Evolutionary conservation across 2,113 vertebrate genomes (phyloP).

Genomic region (Esox niger): DNA sequence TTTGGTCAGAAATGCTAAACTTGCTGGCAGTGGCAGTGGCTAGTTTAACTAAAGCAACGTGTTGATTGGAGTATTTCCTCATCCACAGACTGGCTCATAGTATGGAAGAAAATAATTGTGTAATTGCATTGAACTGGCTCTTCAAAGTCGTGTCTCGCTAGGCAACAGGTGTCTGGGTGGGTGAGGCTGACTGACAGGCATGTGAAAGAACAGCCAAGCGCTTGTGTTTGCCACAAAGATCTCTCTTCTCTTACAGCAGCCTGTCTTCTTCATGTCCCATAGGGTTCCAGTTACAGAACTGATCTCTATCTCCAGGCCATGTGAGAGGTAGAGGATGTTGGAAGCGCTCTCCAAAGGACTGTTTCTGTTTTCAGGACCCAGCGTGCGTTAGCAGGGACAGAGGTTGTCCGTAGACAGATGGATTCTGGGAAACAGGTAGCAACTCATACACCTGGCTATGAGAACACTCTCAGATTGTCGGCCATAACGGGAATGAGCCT

Average conservation of each 20-base stretch:
- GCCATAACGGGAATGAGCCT: conserved; percentile 43
- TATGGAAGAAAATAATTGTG: background rate
- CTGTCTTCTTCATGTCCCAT: conserved; percentile 63
- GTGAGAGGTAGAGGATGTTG: conserved; percentile 56
- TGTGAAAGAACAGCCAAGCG: conserved; percentile 70
- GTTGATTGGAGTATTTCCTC: no score
- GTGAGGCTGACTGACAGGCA: conserved; percentile 66
- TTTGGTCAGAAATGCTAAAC: no score
- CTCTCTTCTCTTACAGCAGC: conserved; percentile 73
- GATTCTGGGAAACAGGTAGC: conserved; percentile 30
- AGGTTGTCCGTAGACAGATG: conserved; percentile 14
- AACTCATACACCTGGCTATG: no score
- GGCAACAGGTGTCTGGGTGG: conserved; percentile 64
- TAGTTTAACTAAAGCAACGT: no score
- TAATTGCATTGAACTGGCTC: conserved; percentile 11
- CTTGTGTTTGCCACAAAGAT: conserved; percentile 75
- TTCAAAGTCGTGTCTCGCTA: conserved; percentile 53
- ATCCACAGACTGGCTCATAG: conserved; percentile 21
- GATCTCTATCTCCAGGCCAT: conserved; percentile 51
- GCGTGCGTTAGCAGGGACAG: conserved; percentile 49
- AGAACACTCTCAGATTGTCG: conserved; percentile 51
- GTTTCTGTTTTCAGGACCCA: conserved; percentile 65
- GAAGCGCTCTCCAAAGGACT: conserved; percentile 58
- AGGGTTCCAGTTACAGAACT: conserved; percentile 67
- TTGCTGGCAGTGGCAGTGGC: no score